Base-by-base conservation (phyloP, 2,888 invertebrate genomes). In the Diplazon laetatorius region DNA sequence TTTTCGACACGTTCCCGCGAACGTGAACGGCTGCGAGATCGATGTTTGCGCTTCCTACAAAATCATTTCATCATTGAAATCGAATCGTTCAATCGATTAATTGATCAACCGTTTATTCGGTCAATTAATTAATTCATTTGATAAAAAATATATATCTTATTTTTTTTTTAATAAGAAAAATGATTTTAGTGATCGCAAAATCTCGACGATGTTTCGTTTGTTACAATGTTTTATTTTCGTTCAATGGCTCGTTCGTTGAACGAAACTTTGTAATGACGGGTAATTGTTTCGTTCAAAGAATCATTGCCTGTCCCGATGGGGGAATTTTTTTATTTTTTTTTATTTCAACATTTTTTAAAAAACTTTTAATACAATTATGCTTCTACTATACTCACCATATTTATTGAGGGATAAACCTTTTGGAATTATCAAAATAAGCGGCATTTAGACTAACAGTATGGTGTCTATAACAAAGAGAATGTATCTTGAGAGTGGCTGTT, bases 1-100 rank as follows among this genome's bases (percentile, higher is more conserved):
- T 74, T 74, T 9, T 79, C 78, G n/a, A 72, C 71, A 25, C 78
- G 78, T 71, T 94, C 94, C 82, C 92, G 92, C 71, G 93, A 93
- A 63, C 93, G 92, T 65, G 92, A 76, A 52, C 78, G 78, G 12
- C 87, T 88, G 18, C 87, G 87, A 22, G 90, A 90, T n/a, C 91
- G 89, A 83, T 91, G 91, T 80, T 91, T 91, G 86, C 89, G 91
- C 84, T 91, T 92, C 80, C 91, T 92, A 86, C 74, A 89, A 89
- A 77, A n/a, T n/a, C n/a, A n/a, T n/a, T n/a, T n/a, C n/a, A n/a
- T n/a, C n/a, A n/a, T n/a, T n/a, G n/a, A n/a, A n/a, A n/a, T n/a
- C n/a, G n/a, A n/a, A n/a, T n/a, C n/a, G n/a, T n/a, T n/a, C n/a
- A n/a, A n/a, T n/a, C n/a, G n/a, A n/a, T n/a, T n/a, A n/a, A n/a